Percentiles rank a stretch among this genome's conserved stretches.
These are phyloP conservation scores for Emydoidea blandingii DNA, from an alignment of 2,797 vertebrate genomes.

Conservation along the genomic window DNA sequence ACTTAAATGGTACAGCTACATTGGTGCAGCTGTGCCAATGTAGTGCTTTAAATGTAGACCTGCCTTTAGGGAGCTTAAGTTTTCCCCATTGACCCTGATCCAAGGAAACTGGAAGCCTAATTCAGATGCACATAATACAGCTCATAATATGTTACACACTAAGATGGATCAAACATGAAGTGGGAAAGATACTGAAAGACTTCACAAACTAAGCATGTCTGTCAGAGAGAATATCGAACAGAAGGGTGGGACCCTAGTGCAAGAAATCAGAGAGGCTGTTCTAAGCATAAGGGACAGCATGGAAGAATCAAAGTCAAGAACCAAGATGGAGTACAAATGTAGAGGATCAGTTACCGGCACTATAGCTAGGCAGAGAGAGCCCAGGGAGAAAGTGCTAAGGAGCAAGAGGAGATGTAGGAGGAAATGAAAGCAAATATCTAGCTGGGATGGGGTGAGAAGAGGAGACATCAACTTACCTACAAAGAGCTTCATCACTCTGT, in stretches of 20 bases:
- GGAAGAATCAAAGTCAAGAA: neutral
- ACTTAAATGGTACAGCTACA: neutral
- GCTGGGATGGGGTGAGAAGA: neutral
- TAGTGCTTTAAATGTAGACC: neutral
- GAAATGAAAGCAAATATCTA: neutral
- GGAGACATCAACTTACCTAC: conserved; percentile 80
- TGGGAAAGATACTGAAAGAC: neutral
- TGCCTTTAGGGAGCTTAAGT: rapidly evolving
- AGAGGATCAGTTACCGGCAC: neutral
- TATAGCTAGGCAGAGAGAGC: neutral
- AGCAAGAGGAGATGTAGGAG: neutral
- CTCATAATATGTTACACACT: rapidly evolving
- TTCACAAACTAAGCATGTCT: neutral
- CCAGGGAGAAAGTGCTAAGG: neutral
- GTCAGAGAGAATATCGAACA: rapidly evolving
- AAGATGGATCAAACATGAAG: neutral
- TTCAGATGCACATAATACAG: neutral
- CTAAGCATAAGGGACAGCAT: neutral
- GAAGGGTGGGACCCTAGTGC: neutral
- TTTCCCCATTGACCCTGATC: neutral
- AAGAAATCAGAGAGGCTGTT: neutral
- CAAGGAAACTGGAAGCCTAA: neutral
- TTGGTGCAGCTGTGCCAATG: neutral
- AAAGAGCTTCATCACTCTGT: conserved; percentile 83
- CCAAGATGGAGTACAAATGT: neutral